Percentiles rank a stretch among this genome's conserved stretches.
These are phyloP conservation scores for Odocoileus hemionus DNA, from an alignment of 2,113 vertebrate species.

Conservation along the genomic window DNA sequence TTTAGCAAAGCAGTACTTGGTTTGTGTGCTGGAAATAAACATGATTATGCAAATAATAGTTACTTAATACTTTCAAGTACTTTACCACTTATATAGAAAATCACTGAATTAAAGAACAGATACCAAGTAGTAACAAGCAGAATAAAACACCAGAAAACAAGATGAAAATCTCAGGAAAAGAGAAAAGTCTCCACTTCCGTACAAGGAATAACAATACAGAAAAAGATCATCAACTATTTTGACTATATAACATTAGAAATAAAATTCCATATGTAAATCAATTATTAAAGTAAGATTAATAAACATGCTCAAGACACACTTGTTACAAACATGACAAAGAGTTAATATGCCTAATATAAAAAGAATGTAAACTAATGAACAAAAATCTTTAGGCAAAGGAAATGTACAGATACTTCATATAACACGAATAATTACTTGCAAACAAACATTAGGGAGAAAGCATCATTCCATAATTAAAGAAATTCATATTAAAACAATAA, in stretches of 20 bases:
- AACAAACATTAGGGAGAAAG: background rate
- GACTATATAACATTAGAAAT: background rate
- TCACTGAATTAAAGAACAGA: background rate
- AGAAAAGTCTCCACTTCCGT: background rate
- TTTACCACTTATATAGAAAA: background rate
- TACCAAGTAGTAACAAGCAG: background rate
- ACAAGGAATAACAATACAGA: background rate
- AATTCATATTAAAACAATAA: conserved; percentile 38
- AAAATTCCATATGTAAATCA: background rate
- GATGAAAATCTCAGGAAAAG: background rate
- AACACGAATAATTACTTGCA: conserved; percentile 11
- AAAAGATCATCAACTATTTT: background rate
- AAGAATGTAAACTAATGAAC: conserved; percentile 8
- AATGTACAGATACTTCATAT: background rate
- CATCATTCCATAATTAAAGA: conserved; percentile 8
- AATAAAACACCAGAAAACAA: background rate
- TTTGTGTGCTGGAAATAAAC: background rate
- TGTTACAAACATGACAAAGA: background rate
- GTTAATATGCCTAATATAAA: background rate
- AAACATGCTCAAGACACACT: background rate
- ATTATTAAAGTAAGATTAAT: background rate
- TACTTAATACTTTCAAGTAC: background rate
- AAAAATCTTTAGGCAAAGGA: background rate
- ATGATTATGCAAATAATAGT: background rate
- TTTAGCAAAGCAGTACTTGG: background rate